phyloP scores from a whole-genome alignment of 2,797 vertebrate genomes.

The Orestias chungarensis region DNA sequence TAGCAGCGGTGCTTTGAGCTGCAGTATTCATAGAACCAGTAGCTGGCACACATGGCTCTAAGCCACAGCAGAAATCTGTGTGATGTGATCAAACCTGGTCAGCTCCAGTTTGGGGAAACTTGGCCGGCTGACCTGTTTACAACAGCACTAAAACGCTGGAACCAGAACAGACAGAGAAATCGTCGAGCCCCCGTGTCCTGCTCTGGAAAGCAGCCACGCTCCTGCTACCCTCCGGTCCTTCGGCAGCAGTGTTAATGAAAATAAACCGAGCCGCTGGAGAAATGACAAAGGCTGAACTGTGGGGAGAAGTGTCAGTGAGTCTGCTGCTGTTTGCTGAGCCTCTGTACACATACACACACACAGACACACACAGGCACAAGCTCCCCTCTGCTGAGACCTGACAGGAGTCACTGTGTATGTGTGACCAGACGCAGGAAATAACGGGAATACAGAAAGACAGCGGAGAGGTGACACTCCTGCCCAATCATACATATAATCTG shows the following conservation, averaged over 20 bases:
- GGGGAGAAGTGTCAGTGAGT: conserved; percentile 44
- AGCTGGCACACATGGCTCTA: conserved; percentile 20
- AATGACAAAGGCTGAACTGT: conserved; percentile 30
- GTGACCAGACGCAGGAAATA: conserved; percentile 58
- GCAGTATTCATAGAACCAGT: conserved; percentile 27
- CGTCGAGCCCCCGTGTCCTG: conserved; percentile 24
- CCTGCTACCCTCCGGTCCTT: conserved; percentile 39
- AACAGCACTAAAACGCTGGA: conserved; percentile 52
- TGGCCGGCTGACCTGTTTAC: conserved; percentile 54
- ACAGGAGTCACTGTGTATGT: conserved; percentile 26
- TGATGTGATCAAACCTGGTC: conserved; percentile 20
- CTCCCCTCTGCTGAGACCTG: conserved; percentile 17
- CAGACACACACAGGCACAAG: conserved; percentile 13
- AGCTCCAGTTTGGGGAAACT: conserved; percentile 46
- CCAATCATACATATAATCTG: conserved; percentile 1
- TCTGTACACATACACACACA: conserved; percentile 15
- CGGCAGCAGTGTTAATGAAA: conserved; percentile 60
- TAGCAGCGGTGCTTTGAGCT: neutral
- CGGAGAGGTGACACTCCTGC: conserved; percentile 47
- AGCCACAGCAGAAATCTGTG: conserved; percentile 21
- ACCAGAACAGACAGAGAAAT: conserved; percentile 53
- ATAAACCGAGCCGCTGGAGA: conserved; percentile 52
- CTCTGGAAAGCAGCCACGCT: conserved; percentile 53
- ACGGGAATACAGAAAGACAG: conserved; percentile 57
- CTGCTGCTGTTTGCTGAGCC: conserved; percentile 43